These are phyloP conservation scores for Drosophila kurseongensis DNA, from an alignment of 1,140 invertebrate species.

Conservation along the genomic window DNA sequence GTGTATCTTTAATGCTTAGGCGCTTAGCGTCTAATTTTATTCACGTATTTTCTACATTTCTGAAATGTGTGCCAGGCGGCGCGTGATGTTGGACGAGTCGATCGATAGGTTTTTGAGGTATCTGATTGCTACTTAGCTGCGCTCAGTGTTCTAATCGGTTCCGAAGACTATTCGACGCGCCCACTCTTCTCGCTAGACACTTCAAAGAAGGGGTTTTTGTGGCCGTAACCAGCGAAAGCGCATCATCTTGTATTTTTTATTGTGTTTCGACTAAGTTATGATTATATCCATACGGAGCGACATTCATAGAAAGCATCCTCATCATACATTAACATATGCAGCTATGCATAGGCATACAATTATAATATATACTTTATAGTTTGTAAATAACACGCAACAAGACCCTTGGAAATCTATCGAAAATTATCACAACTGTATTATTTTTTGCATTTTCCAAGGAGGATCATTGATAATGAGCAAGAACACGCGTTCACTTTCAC, in stretches of 20 bases:
- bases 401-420: conserved; percentile 53
- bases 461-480: conserved; percentile 35
- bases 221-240: conserved; percentile 38
- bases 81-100: not conserved
- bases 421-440: conserved; percentile 71
- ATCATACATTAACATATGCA: conserved; percentile 56
- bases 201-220: conserved; percentile 11
- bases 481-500: conserved; percentile 21
- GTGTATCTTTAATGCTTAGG: conserved; percentile 52
- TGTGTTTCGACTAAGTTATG: conserved; percentile 60
- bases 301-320: conserved; percentile 60
- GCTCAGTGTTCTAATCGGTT: conserved; percentile 20
- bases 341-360: conserved; percentile 45
- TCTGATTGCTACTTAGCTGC: conserved; percentile 50
- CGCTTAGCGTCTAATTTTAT: conserved; percentile 66
- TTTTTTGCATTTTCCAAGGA: conserved; percentile 78
- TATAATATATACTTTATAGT: conserved; percentile 65
- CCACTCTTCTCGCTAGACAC: conserved; percentile 22
- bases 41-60: conserved; percentile 76
- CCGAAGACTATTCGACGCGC: not conserved
- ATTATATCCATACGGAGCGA: conserved; percentile 49
- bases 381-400: conserved; percentile 73
- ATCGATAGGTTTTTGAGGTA: not conserved
- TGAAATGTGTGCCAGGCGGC: conserved; percentile 68
- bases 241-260: conserved; percentile 58